A percentile compares a stretch with the other conserved stretches of the same genome.
Evolutionary conservation across 1,140 invertebrate genomes (phyloP).

Genomic region (Pteromalus puparum): DNA sequence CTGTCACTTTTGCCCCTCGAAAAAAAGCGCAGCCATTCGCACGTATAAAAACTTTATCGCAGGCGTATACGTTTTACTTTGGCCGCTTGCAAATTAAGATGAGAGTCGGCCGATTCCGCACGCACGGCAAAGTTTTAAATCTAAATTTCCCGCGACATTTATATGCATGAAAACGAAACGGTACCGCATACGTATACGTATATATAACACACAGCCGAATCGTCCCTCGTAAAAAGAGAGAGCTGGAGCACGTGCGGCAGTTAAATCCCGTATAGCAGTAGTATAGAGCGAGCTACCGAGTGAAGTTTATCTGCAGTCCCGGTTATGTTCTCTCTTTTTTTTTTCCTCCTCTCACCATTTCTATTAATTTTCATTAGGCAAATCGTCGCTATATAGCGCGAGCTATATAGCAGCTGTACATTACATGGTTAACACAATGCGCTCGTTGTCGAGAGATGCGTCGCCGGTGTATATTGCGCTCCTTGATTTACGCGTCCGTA

Average conservation of each 20-base stretch:
- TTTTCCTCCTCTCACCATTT: not conserved
- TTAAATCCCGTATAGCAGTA: not conserved
- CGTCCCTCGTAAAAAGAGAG: not conserved
- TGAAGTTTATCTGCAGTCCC: not conserved
- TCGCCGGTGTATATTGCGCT: not conserved
- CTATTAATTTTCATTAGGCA: slow-evolving; percentile 19
- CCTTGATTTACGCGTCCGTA: not conserved
- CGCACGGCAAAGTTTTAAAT: not conserved
- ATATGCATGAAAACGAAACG: slow-evolving; percentile 4
- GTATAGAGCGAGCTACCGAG: not conserved
- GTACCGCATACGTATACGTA: too few species aligned
- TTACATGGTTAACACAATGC: not conserved
- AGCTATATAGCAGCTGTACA: not conserved
- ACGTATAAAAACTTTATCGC: not conserved
- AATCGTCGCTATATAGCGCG: not conserved
- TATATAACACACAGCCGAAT: too few species aligned
- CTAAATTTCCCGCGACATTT: not conserved
- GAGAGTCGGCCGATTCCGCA: not conserved
- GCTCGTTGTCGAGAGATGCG: not conserved
- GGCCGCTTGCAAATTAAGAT: not conserved
- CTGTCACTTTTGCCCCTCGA: too few species aligned
- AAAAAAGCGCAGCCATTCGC: not conserved
- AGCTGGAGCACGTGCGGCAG: not conserved
- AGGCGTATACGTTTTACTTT: not conserved
- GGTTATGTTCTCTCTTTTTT: not conserved